phyloP scores from a whole-genome alignment of 2,113 vertebrate species.

The Mobula hypostoma region DNA sequence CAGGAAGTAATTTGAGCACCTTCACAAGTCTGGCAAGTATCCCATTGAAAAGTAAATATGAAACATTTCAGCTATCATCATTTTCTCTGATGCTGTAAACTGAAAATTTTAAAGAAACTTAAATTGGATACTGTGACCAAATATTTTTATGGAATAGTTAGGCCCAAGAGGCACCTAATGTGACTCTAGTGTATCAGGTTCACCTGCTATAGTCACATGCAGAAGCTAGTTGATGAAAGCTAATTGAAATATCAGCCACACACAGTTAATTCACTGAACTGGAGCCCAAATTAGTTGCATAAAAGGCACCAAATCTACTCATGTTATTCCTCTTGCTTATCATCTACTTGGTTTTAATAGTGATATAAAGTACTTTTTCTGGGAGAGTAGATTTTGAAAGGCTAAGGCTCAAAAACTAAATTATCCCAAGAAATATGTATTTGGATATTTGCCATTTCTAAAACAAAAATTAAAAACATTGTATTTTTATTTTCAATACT shows the following conservation, averaged over 20 bases:
- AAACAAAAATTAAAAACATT: no score
- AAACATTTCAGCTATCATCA: no score
- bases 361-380: no score
- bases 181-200: background rate
- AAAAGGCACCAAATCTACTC: background rate
- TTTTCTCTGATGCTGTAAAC: background rate
- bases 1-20: background rate
- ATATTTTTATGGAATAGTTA: background rate
- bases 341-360: no score
- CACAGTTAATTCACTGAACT: background rate
- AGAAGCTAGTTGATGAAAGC: background rate
- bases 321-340: background rate
- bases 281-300: background rate
- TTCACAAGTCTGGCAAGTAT: background rate
- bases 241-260: background rate
- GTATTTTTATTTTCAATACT: no score
- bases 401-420: no score
- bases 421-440: no score
- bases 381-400: no score
- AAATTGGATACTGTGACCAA: background rate
- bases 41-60: no score
- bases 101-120: background rate
- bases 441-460: no score
- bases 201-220: background rate
- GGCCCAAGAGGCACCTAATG: background rate